These are phyloP conservation scores for Smithornis capensis DNA, from an alignment of 2,113 vertebrate genomes.

Conservation along the genomic window DNA sequence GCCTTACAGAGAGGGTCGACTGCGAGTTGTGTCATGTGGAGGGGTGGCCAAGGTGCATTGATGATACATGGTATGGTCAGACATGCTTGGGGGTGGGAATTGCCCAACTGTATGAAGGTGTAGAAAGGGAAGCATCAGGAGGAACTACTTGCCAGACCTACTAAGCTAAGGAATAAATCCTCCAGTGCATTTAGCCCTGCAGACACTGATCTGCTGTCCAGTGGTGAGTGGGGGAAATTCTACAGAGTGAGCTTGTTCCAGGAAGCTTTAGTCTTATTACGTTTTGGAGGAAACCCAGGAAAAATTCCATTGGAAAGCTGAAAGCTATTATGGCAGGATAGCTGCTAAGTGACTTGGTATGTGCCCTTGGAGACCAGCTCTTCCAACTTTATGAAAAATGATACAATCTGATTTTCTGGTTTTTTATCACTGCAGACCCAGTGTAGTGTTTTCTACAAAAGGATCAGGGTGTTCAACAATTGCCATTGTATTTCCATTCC, in stretches of 20 bases:
- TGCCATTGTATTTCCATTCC: neutral
- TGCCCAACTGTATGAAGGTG: neutral
- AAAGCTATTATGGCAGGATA: conserved; percentile 12
- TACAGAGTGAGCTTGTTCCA: neutral
- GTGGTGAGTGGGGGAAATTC: neutral
- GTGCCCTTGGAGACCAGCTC: conserved; percentile 18
- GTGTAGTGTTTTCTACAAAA: neutral
- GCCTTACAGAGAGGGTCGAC: neutral
- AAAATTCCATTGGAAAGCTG: conserved; percentile 45
- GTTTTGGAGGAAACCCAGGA: conserved; percentile 51
- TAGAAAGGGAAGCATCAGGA: neutral
- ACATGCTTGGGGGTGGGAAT: neutral
- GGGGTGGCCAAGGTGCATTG: neutral
- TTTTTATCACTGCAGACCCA: neutral
- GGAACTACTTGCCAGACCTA: neutral
- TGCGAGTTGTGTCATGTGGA: neutral
- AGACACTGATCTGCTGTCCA: conserved; percentile 26
- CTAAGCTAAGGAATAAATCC: neutral
- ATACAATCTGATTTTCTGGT: neutral
- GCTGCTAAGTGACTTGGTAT: conserved; percentile 29
- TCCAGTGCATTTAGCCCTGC: neutral
- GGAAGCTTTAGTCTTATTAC: neutral
- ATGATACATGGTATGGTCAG: neutral
- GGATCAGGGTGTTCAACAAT: neutral
- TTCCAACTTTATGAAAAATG: neutral